Evolutionary conservation across 2,113 vertebrate genomes (phyloP).

Genomic region (Nyctereutes procyonoides): DNA sequence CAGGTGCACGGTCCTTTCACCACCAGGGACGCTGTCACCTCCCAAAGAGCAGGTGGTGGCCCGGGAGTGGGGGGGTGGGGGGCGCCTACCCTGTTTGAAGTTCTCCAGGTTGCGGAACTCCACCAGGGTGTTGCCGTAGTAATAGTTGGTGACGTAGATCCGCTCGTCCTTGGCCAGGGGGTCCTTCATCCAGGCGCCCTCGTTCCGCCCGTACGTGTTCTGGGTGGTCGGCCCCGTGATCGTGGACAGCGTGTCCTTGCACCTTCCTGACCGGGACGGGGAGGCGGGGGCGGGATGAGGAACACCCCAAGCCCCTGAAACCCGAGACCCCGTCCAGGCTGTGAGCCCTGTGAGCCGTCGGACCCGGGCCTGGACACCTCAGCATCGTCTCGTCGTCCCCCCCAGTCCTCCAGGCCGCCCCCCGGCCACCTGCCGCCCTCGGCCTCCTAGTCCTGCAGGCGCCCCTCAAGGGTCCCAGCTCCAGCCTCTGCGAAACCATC

Average conservation of each 20-base stretch:
- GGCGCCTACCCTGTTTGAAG: slow-evolving; percentile 93
- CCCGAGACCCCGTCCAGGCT: background rate
- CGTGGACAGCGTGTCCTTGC: slow-evolving; percentile 97
- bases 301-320: too few species aligned
- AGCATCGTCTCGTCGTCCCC: background rate
- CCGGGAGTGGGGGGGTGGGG: too few species aligned
- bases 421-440: background rate
- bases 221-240: slow-evolving; percentile 96
- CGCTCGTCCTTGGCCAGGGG: slow-evolving; percentile 91
- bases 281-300: background rate
- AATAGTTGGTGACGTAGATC: slow-evolving; percentile 97
- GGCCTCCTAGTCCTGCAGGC: too few species aligned
- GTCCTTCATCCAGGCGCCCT: slow-evolving; percentile 99
- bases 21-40: too few species aligned
- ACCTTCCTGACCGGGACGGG: slow-evolving; percentile 87
- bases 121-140: slow-evolving; percentile 95
- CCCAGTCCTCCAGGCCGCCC: accelerated
- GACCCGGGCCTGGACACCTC: background rate
- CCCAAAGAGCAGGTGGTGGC: too few species aligned
- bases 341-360: too few species aligned
- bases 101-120: slow-evolving; percentile 97
- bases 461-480: background rate
- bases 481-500: background rate
- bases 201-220: slow-evolving; percentile 94
- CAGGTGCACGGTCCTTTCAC: too few species aligned